phyloP scores from a whole-genome alignment of 1,140 invertebrate genomes.

The Metaphire vulgaris region DNA sequence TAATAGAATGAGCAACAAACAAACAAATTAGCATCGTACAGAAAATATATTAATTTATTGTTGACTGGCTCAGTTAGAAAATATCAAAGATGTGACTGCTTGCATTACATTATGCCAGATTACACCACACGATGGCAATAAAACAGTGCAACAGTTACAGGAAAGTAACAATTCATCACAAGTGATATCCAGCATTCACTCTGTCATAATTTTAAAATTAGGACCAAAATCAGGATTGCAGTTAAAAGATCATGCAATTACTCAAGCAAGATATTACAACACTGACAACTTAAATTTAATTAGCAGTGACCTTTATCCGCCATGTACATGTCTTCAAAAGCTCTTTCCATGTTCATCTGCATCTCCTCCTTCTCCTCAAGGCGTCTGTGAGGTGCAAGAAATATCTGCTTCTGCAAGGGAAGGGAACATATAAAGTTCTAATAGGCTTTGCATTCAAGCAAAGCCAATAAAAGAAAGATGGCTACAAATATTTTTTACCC shows the following conservation, averaged over 20 bases:
- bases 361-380: conserved; percentile 42
- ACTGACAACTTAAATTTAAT: background rate
- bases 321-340: conserved; percentile 49
- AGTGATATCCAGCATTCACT: background rate
- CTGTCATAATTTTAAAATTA: background rate
- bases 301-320: conserved; percentile 36
- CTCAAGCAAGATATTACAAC: background rate
- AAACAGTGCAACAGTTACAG: background rate
- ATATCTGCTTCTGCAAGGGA: conserved; percentile 34
- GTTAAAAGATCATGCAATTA: background rate
- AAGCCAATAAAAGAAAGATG: too few species aligned
- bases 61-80: background rate
- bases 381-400: conserved; percentile 44
- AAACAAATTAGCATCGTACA: too few species aligned
- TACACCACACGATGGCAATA: background rate
- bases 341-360: conserved; percentile 43
- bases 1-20: too few species aligned
- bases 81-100: background rate
- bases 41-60: too few species aligned
- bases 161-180: background rate
- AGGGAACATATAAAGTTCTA: background rate
- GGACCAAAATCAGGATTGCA: background rate
- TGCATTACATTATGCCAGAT: background rate
- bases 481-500: too few species aligned
- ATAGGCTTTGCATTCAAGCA: background rate